These are phyloP conservation scores for Phylloscopus trochilus DNA, from an alignment of 2,113 vertebrate genomes.

Conservation along the genomic window DNA sequence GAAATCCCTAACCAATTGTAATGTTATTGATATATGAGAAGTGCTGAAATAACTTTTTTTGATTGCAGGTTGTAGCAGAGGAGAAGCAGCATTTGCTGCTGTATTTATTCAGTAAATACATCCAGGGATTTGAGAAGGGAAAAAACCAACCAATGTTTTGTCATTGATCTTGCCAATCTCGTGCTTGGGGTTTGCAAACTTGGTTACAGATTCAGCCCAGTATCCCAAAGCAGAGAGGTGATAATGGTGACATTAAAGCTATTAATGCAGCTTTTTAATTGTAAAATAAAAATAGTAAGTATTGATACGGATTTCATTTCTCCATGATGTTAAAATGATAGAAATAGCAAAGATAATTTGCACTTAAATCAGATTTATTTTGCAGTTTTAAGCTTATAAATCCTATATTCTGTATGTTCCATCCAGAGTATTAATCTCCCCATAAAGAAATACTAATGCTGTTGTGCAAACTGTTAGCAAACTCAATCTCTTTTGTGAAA, in stretches of 20 bases:
- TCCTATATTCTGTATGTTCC: not conserved
- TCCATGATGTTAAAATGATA: not conserved
- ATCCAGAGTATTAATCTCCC: not conserved
- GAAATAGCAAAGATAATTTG: not conserved
- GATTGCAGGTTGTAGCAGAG: not conserved
- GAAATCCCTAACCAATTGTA: fast-evolving
- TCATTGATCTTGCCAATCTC: fast-evolving
- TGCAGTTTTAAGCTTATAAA: not conserved
- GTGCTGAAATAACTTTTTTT: not conserved
- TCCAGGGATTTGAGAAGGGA: not conserved
- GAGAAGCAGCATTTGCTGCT: not conserved
- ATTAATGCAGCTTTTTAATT: not conserved
- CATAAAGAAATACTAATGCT: not conserved
- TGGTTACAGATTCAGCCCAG: not conserved
- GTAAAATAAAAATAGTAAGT: not conserved
- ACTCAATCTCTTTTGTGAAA: not conserved
- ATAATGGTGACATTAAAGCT: not conserved
- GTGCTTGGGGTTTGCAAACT: not conserved
- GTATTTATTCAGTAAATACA: not conserved
- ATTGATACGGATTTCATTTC: not conserved
- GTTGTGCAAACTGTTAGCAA: not conserved
- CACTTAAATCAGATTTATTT: not conserved
- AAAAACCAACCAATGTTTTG: not conserved
- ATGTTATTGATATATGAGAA: not conserved
- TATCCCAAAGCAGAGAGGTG: not conserved